A percentile compares a stretch with the other conserved stretches of the same genome.
Evolutionary conservation across 2,113 vertebrate genomes (phyloP).

Genomic region (Casuarius casuarius): DNA sequence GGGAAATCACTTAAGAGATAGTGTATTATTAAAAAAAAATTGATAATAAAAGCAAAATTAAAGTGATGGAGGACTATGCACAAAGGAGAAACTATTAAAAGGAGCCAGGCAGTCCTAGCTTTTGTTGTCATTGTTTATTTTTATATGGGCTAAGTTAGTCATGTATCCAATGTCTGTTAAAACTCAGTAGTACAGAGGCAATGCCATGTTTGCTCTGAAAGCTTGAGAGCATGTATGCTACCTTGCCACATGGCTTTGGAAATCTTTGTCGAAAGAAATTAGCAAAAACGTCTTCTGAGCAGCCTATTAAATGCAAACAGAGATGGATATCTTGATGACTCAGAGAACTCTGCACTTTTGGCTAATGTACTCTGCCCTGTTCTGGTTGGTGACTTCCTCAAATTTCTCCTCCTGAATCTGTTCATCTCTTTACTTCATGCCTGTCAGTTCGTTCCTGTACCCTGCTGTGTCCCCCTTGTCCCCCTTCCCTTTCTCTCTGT

Average conservation of each 20-base stretch:
- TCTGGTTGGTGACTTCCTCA: background rate
- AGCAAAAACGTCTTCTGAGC: background rate
- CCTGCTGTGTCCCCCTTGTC: background rate
- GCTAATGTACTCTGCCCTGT: background rate
- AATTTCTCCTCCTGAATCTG: background rate
- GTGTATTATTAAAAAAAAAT: background rate
- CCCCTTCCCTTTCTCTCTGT: background rate
- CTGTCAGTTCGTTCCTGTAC: rapidly evolving
- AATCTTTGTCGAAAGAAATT: background rate
- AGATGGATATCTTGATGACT: background rate
- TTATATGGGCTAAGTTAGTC: background rate
- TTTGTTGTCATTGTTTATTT: background rate
- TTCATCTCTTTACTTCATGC: background rate
- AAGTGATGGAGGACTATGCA: background rate
- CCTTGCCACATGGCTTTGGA: background rate
- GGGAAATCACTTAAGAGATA: background rate
- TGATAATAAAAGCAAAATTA: background rate
- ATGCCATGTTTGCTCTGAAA: background rate
- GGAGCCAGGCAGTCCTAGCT: background rate
- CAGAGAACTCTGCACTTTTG: background rate
- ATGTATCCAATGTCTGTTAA: background rate
- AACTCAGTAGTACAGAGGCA: background rate
- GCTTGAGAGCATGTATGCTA: background rate
- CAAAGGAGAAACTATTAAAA: background rate
- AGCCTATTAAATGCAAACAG: background rate